Conservation (phyloP, 2,113 vertebrate genomes). For the Dryoscopus gambensis region DNA sequence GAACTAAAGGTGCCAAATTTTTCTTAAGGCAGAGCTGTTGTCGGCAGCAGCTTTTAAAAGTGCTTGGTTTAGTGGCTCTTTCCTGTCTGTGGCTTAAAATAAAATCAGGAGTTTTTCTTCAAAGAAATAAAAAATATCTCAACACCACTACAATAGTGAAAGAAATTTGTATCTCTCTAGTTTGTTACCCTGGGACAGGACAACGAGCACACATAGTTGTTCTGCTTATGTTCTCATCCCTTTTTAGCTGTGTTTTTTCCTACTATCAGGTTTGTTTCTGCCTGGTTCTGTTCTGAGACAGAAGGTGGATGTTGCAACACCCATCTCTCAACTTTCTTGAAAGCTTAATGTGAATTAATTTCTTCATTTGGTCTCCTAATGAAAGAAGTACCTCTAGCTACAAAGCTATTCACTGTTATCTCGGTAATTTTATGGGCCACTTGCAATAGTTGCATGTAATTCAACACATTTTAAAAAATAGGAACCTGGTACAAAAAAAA, state of each 20-base stretch:
- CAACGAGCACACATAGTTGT: background rate
- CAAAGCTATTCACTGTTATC: background rate
- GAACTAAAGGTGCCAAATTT: background rate
- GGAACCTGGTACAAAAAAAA: background rate
- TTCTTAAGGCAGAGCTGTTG: background rate
- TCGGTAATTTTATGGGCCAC: background rate
- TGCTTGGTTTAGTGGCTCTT: background rate
- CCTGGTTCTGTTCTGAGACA: background rate
- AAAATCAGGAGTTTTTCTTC: background rate
- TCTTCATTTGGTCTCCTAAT: background rate
- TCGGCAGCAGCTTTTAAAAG: background rate
- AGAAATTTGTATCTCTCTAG: background rate
- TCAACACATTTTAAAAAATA: background rate
- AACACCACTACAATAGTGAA: background rate
- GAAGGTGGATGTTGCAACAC: background rate
- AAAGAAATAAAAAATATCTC: background rate
- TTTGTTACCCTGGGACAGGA: background rate
- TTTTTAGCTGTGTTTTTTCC: background rate
- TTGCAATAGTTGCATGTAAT: background rate
- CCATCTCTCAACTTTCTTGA: background rate
- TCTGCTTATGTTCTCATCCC: background rate
- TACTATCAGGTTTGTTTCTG: background rate
- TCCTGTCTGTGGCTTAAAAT: background rate
- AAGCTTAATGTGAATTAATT: background rate
- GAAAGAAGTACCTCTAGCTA: background rate